A percentile compares a stretch with the other conserved stretches of the same genome.
Conservation (phyloP, 2,113 vertebrate genomes). For the Heteronetta atricapilla region DNA sequence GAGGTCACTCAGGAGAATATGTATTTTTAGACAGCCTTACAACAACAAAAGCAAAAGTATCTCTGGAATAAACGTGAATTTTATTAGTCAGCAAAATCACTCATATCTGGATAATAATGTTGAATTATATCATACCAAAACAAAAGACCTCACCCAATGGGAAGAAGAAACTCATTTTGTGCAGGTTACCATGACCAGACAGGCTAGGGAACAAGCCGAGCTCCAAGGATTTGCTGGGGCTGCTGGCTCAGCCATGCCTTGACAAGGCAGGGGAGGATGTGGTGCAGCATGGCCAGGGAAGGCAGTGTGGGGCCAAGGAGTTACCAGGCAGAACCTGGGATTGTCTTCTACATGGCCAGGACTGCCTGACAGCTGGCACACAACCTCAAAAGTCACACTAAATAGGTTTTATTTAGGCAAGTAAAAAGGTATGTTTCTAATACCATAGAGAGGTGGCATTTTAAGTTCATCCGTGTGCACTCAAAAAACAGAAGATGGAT, state of each 20-base stretch:
- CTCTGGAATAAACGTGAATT: background rate
- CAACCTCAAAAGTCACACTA: background rate
- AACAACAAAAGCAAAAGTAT: background rate
- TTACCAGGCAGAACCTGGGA: background rate
- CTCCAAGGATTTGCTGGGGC: fast-evolving
- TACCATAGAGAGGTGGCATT: background rate
- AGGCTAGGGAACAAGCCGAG: background rate
- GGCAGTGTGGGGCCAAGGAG: too few relatives aligned
- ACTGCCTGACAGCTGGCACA: fast-evolving
- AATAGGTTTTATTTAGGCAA: background rate
- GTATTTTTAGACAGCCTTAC: background rate
- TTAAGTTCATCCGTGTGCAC: background rate
- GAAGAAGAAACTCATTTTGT: background rate
- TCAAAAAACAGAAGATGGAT: background rate
- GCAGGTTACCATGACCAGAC: background rate
- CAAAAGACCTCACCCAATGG: background rate
- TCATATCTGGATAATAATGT: background rate
- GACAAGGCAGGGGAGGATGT: background rate
- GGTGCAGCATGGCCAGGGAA: too few relatives aligned
- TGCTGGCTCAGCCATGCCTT: background rate
- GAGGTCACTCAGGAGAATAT: background rate
- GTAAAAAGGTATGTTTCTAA: background rate
- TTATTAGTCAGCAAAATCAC: background rate
- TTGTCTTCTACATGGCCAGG: background rate
- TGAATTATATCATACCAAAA: background rate